phyloP scores from a whole-genome alignment of 2,797 vertebrate genomes.

The Eulemur coronatus region DNA sequence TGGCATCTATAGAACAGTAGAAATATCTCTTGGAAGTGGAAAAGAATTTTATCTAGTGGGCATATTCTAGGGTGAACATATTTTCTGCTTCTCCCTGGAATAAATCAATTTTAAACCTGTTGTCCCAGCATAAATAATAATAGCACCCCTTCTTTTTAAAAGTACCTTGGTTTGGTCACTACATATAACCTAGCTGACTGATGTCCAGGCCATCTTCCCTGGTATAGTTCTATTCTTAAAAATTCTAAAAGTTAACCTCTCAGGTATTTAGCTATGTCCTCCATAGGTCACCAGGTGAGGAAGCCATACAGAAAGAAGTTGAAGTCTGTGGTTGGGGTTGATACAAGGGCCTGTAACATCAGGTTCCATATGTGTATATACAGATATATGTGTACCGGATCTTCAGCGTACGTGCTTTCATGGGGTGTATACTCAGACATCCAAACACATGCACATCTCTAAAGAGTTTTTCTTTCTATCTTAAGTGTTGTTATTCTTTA shows the following conservation, averaged over 20 bases:
- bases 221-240: not conserved
- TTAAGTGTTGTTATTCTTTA: not conserved
- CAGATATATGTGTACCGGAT: not conserved
- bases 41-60: not conserved
- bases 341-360: not conserved
- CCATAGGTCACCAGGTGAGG: not conserved
- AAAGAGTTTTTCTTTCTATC: not conserved
- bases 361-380: not conserved
- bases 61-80: not conserved
- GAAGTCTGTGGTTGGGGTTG: not conserved
- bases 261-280: not conserved
- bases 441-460: not conserved
- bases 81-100: not conserved
- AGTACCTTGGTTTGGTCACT: not conserved
- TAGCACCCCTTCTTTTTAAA: not conserved
- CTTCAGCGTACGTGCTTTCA: not conserved
- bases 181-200: not conserved
- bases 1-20: not conserved
- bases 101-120: not conserved
- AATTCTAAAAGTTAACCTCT: not conserved
- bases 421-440: not conserved
- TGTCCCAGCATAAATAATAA: not conserved
- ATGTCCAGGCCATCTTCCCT: not conserved
- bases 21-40: slow-evolving; percentile 18
- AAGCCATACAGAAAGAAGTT: not conserved